phyloP scores from a whole-genome alignment of 2,888 invertebrate genomes.

The Euproctis similis region DNA sequence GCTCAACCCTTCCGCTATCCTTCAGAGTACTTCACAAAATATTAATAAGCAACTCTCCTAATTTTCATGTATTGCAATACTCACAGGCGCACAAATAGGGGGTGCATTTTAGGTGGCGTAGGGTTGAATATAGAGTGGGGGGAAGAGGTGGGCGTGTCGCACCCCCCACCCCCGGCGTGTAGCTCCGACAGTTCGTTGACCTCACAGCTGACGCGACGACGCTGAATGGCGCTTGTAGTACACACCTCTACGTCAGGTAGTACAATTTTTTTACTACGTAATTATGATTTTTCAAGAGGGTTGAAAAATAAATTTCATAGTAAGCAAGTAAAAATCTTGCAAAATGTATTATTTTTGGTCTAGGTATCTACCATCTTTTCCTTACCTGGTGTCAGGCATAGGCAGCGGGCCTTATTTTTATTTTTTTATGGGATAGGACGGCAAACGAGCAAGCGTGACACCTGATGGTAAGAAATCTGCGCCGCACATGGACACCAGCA shows the following conservation, averaged over 20 bases:
- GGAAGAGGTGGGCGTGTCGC: constrained; percentile 6
- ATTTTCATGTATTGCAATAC: constrained; percentile 21
- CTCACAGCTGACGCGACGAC: constrained; percentile 58
- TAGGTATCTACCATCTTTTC: too few relatives aligned
- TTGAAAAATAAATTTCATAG: too few relatives aligned
- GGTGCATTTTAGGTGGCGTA: constrained; percentile 24
- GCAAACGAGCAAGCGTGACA: too few relatives aligned
- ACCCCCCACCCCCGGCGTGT: constrained; percentile 10
- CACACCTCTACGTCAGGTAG: constrained; percentile 17
- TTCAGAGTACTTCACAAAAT: constrained; percentile 8
- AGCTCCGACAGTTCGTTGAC: constrained; percentile 39
- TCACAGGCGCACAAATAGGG: constrained; percentile 13
- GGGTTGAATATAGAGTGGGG: constrained; percentile 22
- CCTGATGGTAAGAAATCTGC: too few relatives aligned
- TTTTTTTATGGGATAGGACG: too few relatives aligned
- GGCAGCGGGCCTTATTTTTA: too few relatives aligned
- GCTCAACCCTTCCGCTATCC: too few relatives aligned
- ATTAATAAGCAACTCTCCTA: constrained; percentile 16
- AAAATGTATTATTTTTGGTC: too few relatives aligned
- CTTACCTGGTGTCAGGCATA: too few relatives aligned
- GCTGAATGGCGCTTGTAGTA: constrained; percentile 52
- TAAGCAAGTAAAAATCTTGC: too few relatives aligned
- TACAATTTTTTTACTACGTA: constrained; percentile 8
- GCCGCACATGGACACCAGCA: too few relatives aligned
- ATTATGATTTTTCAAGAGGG: constrained; percentile 3